Evolutionary conservation across 2,888 invertebrate species (phyloP).

Genomic region (Scotopteryx bipunctaria): DNA sequence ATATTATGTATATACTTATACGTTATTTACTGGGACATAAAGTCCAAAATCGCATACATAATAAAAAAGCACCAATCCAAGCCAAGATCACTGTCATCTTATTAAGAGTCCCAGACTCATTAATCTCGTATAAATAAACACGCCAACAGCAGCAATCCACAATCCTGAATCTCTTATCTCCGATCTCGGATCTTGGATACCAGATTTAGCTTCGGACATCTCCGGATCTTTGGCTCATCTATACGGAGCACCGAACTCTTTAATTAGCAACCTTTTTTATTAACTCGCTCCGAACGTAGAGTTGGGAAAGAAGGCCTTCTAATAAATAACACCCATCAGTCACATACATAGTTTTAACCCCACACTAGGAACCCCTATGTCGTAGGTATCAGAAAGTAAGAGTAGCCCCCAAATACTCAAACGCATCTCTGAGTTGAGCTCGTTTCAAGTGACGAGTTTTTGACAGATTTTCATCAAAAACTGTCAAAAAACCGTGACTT

Average conservation of each 20-base stretch:
- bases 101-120: conserved; percentile 24
- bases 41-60: no score
- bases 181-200: conserved; percentile 44
- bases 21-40: no score
- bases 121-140: conserved; percentile 26
- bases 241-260: conserved; percentile 39
- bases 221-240: conserved; percentile 61
- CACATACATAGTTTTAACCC: no score
- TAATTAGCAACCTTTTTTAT: conserved; percentile 27
- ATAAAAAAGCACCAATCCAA: background rate
- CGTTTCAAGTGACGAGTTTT: no score
- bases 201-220: conserved; percentile 40
- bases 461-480: no score
- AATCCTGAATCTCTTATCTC: conserved; percentile 34
- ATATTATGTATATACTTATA: no score
- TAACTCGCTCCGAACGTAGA: background rate
- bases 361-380: no score
- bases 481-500: no score
- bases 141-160: conserved; percentile 21
- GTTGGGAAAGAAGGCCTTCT: background rate
- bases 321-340: no score
- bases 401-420: no score
- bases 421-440: no score
- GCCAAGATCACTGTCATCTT: conserved; percentile 16
- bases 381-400: no score